Percentiles rank a stretch among this genome's conserved stretches.
These are phyloP conservation scores for Schizopygopsis malacanthus DNA, from an alignment of 2,797 vertebrate genomes.

Conservation along the genomic window DNA sequence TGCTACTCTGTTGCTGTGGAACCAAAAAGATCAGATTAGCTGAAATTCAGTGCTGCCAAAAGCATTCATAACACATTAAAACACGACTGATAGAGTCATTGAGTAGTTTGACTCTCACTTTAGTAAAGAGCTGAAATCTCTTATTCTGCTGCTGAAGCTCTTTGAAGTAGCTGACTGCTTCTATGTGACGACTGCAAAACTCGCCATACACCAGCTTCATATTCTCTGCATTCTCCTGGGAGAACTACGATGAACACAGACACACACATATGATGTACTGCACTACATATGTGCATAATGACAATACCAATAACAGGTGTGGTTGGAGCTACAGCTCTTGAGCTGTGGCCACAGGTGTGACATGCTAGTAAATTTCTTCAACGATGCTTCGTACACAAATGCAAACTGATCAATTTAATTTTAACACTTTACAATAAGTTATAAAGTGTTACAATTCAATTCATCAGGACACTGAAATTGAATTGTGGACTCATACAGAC, in stretches of 20 bases:
- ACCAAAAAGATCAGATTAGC: not conserved
- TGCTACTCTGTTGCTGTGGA: conserved; percentile 90
- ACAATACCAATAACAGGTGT: not conserved
- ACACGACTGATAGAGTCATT: not conserved
- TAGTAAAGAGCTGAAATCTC: conserved; percentile 94
- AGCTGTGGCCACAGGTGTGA: not conserved
- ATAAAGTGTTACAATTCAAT: not conserved
- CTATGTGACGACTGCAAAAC: conserved; percentile 95
- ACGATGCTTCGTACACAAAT: not conserved
- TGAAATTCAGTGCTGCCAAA: not conserved
- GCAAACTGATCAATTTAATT: not conserved
- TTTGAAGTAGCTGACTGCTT: conserved; percentile 94
- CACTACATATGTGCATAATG: not conserved
- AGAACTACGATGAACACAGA: conserved; percentile 82
- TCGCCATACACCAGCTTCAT: conserved; percentile 93
- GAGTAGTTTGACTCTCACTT: conserved; percentile 78
- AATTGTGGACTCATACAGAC: not conserved
- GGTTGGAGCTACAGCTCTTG: not conserved
- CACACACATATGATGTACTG: not conserved
- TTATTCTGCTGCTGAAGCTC: conserved; percentile 94
- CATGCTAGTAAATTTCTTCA: not conserved
- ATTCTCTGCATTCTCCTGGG: conserved; percentile 88
- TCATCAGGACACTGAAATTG: not conserved
- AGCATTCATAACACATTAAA: not conserved
- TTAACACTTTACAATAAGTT: too few relatives aligned